Conservation (phyloP, 1,140 invertebrate genomes). For the Contarinia nasturtii region DNA sequence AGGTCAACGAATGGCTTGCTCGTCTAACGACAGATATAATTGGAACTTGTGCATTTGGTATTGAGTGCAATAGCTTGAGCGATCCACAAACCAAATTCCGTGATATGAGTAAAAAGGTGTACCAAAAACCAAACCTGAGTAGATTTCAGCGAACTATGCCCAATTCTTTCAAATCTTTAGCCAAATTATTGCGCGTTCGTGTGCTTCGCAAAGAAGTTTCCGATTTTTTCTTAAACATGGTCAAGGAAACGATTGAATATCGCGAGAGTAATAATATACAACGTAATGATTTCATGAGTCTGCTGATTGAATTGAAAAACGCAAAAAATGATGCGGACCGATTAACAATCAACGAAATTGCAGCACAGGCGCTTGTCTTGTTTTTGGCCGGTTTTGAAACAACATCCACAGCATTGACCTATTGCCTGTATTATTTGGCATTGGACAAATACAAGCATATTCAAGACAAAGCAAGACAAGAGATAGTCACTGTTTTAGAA, state of each 20-base stretch:
- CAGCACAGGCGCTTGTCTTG: too few relatives aligned
- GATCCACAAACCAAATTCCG: conserved; percentile 28
- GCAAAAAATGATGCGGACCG: too few relatives aligned
- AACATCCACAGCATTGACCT: conserved; percentile 21
- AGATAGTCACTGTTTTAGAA: conserved; percentile 28
- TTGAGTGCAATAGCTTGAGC: conserved; percentile 29
- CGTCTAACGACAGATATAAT: conserved; percentile 36
- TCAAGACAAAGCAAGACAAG: conserved; percentile 27
- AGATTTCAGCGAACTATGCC: too few relatives aligned
- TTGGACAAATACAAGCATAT: conserved; percentile 24
- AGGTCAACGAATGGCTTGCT: conserved; percentile 24
- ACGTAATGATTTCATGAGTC: too few relatives aligned
- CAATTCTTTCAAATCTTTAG: too few relatives aligned
- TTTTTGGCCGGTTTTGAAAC: too few relatives aligned
- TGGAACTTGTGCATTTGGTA: conserved; percentile 32
- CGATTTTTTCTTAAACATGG: neutral
- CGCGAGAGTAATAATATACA: too few relatives aligned
- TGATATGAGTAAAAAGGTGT: conserved; percentile 22
- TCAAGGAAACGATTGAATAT: too few relatives aligned
- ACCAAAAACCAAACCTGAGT: neutral
- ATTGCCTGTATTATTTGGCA: conserved; percentile 30
- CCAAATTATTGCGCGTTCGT: too few relatives aligned
- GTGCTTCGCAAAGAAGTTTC: neutral
- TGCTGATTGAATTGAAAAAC: too few relatives aligned
- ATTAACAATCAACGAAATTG: too few relatives aligned